Percentiles rank a stretch among this genome's conserved stretches.
phyloP scores from a whole-genome alignment of 2,888 invertebrate genomes.

The Cybosia mesomella region DNA sequence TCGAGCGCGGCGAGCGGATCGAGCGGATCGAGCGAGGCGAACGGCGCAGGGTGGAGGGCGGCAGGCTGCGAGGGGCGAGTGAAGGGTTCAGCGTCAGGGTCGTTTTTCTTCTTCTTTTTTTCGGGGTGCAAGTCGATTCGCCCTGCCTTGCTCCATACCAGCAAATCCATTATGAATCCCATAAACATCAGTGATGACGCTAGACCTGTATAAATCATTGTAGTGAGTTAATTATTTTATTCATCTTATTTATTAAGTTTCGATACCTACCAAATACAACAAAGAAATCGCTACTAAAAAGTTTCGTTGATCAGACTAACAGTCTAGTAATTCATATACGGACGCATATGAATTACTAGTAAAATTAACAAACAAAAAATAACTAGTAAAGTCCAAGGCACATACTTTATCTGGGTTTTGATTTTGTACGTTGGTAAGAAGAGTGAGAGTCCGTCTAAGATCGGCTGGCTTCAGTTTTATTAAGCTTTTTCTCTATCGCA shows the following conservation, averaged over 20 bases:
- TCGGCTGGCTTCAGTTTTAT: too few species aligned
- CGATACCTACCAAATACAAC: too few species aligned
- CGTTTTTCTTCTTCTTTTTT: slow-evolving; percentile 48
- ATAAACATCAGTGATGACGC: slow-evolving; percentile 94
- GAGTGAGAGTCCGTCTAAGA: too few species aligned
- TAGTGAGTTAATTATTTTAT: not conserved
- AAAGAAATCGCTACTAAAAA: too few species aligned
- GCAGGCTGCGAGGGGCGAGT: slow-evolving; percentile 40
- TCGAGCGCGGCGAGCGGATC: slow-evolving; percentile 27
- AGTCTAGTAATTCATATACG: too few species aligned
- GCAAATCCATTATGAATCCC: slow-evolving; percentile 95
- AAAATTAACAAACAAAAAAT: too few species aligned
- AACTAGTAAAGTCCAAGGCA: too few species aligned
- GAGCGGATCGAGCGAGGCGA: slow-evolving; percentile 20
- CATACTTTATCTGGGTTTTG: too few species aligned
- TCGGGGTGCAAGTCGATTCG: slow-evolving; percentile 91
- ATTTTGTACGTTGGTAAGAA: too few species aligned
- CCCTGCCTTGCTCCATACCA: slow-evolving; percentile 96
- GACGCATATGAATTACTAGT: too few species aligned
- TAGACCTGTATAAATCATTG: slow-evolving; percentile 87
- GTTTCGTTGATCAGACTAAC: too few species aligned
- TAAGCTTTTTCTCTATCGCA: too few species aligned
- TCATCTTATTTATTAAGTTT: not conserved
- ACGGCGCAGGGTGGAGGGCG: slow-evolving; percentile 16
- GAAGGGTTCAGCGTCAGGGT: slow-evolving; percentile 40